Evolutionary conservation across 2,113 vertebrate genomes (phyloP).

Genomic region (Diadophis punctatus): DNA sequence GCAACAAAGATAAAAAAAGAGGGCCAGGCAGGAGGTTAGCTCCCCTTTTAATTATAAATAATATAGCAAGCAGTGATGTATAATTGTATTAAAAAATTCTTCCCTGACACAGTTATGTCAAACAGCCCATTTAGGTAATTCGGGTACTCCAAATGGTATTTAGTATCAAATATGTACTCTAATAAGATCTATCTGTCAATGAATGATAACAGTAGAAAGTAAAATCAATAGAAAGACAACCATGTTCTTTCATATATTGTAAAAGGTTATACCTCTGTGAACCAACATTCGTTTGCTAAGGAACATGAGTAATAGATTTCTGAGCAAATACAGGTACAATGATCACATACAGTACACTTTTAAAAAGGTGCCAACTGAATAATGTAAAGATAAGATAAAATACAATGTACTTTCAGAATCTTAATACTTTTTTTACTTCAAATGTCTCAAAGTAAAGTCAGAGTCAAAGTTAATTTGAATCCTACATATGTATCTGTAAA

Average conservation of each 20-base stretch:
- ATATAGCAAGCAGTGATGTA: neutral
- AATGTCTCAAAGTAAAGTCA: neutral
- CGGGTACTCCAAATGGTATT: slow-evolving; percentile 1
- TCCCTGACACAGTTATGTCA: neutral
- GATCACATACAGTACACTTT: neutral
- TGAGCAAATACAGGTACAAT: neutral
- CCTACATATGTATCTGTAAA: neutral
- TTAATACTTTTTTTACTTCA: neutral
- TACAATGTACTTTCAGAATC: neutral
- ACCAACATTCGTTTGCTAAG: neutral
- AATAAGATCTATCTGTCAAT: neutral
- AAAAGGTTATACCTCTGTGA: neutral
- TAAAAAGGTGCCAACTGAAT: slow-evolving; percentile 19
- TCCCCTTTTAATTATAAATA: accelerated
- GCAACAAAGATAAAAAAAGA: neutral
- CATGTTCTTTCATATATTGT: neutral
- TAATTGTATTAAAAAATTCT: neutral
- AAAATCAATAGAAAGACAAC: slow-evolving; percentile 2
- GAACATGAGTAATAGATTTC: neutral
- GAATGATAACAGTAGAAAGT: neutral
- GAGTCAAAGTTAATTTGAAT: neutral
- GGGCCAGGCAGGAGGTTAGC: neutral
- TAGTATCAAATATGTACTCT: neutral
- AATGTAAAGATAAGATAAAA: neutral
- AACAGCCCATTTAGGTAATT: slow-evolving; percentile 10